These are phyloP conservation scores for Marmota flaviventris DNA, from an alignment of 2,113 vertebrate genomes.

Conservation along the genomic window DNA sequence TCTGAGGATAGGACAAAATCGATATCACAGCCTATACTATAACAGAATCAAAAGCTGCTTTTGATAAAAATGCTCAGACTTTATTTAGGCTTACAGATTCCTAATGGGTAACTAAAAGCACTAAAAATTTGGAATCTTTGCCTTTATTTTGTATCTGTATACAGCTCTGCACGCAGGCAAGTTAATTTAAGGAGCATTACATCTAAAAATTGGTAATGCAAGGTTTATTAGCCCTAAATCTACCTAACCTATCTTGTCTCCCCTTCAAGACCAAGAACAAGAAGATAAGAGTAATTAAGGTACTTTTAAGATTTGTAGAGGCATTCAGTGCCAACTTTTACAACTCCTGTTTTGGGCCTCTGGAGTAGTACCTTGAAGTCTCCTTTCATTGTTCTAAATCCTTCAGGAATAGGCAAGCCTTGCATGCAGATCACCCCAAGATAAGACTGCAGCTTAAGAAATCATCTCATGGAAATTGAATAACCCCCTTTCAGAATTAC, in stretches of 20 bases:
- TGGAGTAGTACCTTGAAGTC: neutral
- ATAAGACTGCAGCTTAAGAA: neutral
- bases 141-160: neutral
- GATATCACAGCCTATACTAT: neutral
- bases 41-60: neutral
- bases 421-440: neutral
- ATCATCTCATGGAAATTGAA: neutral
- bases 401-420: neutral
- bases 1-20: neutral
- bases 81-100: neutral
- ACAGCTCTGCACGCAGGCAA: neutral
- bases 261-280: neutral
- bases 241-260: neutral
- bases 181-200: neutral
- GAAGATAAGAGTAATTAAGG: neutral
- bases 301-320: neutral
- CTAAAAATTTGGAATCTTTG: neutral
- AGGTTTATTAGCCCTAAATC: neutral
- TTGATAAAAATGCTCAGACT: neutral
- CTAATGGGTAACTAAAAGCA: neutral
- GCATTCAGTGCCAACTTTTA: neutral
- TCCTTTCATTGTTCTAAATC: neutral
- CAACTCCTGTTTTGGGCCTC: neutral
- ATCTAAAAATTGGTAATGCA: neutral
- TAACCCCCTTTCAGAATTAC: neutral